Evolutionary conservation across 35 echinoderm and acorn worm species (phyloP).

Genomic region (Stichopus chloronotus): DNA sequence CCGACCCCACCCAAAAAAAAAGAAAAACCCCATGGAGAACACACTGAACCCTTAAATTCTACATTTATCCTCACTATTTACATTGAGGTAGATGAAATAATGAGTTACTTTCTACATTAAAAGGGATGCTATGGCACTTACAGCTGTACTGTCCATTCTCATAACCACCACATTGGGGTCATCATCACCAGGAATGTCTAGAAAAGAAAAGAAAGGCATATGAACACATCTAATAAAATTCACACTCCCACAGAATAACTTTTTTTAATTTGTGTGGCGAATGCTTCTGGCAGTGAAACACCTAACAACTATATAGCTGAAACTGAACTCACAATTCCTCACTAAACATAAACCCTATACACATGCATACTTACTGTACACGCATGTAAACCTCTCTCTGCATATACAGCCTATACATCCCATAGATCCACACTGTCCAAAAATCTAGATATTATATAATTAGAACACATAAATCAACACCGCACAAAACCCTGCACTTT

Average conservation of each 20-base stretch:
- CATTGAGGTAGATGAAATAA: too few relatives aligned
- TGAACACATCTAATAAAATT: not conserved
- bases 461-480: too few relatives aligned
- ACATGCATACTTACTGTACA: not conserved
- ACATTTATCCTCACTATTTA: too few relatives aligned
- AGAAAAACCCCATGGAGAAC: too few relatives aligned
- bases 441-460: too few relatives aligned
- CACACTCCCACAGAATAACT: not conserved
- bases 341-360: not conserved
- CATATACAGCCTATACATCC: too few relatives aligned
- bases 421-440: too few relatives aligned
- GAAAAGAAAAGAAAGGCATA: not conserved
- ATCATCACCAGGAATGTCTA: slow-evolving; percentile 30
- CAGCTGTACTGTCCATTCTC: slow-evolving; percentile 23
- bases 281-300: not conserved
- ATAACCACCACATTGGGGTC: slow-evolving; percentile 41
- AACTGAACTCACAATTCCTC: not conserved
- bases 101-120: not conserved
- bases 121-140: not conserved
- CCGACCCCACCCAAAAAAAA: too few relatives aligned
- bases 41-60: too few relatives aligned
- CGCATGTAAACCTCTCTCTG: not conserved
- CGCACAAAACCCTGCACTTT: too few relatives aligned
- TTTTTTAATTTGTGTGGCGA: not conserved
- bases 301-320: not conserved